Evolutionary conservation across 2,888 invertebrate genomes (phyloP), one percentile per base, ranked within the genome.

Genomic region (Acanthosepion lycidas): DNA sequence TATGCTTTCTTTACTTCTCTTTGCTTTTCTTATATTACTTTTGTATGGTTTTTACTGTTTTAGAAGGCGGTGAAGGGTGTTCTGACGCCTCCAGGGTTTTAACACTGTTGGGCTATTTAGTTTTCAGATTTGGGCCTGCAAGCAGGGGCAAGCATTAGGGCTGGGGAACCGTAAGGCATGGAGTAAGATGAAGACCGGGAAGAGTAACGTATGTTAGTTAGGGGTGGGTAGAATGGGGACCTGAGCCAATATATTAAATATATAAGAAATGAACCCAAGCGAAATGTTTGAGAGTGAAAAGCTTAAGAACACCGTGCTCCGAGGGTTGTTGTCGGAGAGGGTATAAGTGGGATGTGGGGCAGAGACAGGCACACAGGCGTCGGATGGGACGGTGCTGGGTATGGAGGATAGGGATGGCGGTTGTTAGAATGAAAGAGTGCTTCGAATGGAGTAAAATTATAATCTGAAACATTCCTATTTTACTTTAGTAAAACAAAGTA

Each of bases 41-140:
- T 78, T 78, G 12, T 78, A 28, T 78, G 28, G 8, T 78, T 78
- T 78, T 78, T 64, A 28, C 28, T 26, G 26, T 78, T 78, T 28
- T 33, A 78, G n/a, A 12, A 78, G n/a, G 78, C 78, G 15, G 78
- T 78, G n/a, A 78, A 78, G 78, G n/a, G 78, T n/a, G 5, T 78
- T 78, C n/a, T 78, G n/a, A 78, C 78, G 78, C 78, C 78, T 78
- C 18, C 78, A n/a, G 78, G 78, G n/a, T 78, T 78, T 78, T 78
- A 78, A 78, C 78, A 33, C 78, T 33, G 78, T 78, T 78, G 78
- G 78, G n/a, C 78, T 78, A 33, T 78, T 78, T 78, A 33, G 78
- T 78, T 78, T n/a, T 78, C 78, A 78, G 78, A 78, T n/a, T 78
- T 78, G n/a, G n/a, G 78, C 78, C 78, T 78, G 78, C 78, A n/a